Conservation (phyloP, 2,888 invertebrate species). For the Melipona beecheii region DNA sequence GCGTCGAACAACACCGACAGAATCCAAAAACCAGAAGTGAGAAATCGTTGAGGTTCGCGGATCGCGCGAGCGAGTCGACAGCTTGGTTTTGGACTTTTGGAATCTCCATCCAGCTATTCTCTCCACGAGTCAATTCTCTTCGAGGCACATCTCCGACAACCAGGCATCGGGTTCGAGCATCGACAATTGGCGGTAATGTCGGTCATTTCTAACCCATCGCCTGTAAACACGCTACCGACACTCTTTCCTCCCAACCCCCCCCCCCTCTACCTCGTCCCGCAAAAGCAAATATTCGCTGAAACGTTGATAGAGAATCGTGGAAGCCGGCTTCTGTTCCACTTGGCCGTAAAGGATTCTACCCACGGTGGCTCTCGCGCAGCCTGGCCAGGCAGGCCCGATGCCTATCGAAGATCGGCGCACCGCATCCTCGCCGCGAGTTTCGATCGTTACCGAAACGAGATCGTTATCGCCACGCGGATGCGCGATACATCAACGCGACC, state of each 20-base stretch:
- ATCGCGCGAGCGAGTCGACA: constrained; percentile 29
- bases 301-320: constrained; percentile 36
- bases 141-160: constrained; percentile 49
- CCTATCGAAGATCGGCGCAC: constrained; percentile 61
- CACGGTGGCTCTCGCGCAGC: constrained; percentile 43
- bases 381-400: constrained; percentile 50
- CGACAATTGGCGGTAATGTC: constrained; percentile 54
- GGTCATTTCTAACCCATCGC: constrained; percentile 42
- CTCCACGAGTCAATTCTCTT: constrained; percentile 19
- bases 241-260: neutral
- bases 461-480: constrained; percentile 81
- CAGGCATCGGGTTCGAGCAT: constrained; percentile 42
- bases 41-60: neutral
- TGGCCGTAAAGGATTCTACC: constrained; percentile 56
- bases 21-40: too few relatives aligned
- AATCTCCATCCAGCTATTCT: constrained; percentile 27
- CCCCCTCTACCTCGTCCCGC: neutral
- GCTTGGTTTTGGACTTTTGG: neutral
- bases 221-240: neutral
- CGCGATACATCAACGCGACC: constrained; percentile 78
- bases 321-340: constrained; percentile 54
- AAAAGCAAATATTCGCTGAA: constrained; percentile 34
- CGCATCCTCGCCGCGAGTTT: constrained; percentile 59
- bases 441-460: constrained; percentile 76
- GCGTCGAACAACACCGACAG: neutral